phyloP scores from a whole-genome alignment of 2,797 vertebrate species.

The Micropoecilia bifurca region DNA sequence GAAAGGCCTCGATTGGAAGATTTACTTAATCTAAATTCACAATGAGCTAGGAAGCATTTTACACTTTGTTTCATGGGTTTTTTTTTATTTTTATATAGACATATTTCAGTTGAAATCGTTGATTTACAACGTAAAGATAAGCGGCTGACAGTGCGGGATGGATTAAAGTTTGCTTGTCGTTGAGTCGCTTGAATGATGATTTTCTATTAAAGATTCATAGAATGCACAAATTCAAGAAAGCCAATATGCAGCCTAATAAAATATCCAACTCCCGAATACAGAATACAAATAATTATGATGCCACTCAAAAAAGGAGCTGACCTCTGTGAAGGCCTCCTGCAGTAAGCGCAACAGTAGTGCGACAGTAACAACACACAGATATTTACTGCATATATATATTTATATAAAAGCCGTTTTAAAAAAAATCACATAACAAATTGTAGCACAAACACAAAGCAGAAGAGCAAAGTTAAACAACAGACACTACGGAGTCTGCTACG shows the following conservation, averaged over 20 bases:
- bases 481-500: constrained; percentile 8
- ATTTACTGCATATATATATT: neutral
- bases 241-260: neutral
- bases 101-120: constrained; percentile 30
- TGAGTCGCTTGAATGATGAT: neutral
- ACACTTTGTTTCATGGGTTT: neutral
- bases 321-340: neutral
- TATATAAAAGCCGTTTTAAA: neutral
- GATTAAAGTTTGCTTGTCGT: neutral
- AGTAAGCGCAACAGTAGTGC: neutral
- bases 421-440: neutral
- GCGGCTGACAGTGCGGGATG: neutral
- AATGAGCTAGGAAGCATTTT: constrained; percentile 7
- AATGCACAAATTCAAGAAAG: constrained; percentile 5
- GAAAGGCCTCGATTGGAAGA: neutral
- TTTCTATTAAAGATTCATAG: neutral
- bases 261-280: neutral
- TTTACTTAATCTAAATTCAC: constrained; percentile 37
- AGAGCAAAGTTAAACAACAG: neutral
- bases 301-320: neutral
- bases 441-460: neutral
- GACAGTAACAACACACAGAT: neutral
- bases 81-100: neutral
- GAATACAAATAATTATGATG: neutral
- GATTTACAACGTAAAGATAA: constrained; percentile 13